Evolutionary conservation across 2,888 invertebrate species (phyloP).

Genomic region (Siphonodentalium dalli): DNA sequence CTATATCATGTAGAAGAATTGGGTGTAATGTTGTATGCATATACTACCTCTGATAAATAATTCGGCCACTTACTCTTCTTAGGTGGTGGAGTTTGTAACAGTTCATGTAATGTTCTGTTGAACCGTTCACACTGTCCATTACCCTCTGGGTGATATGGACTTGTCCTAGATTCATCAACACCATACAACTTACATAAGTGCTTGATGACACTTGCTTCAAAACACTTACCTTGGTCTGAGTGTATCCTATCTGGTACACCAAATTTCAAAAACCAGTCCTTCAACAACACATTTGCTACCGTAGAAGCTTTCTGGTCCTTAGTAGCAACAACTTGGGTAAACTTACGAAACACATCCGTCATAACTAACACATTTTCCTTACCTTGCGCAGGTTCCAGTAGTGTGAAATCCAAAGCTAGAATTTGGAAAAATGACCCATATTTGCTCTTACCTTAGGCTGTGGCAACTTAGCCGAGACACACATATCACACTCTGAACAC

Average conservation of each 20-base stretch:
- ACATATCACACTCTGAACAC: constrained; percentile 27
- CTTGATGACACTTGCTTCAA: constrained; percentile 24
- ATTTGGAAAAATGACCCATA: constrained; percentile 22
- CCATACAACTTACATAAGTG: constrained; percentile 28
- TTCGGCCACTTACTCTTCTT: constrained; percentile 29
- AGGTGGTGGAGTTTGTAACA: constrained; percentile 20
- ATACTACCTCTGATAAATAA: constrained; percentile 24
- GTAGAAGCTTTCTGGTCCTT: constrained; percentile 29
- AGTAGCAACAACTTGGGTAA: constrained; percentile 30
- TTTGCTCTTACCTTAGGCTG: constrained; percentile 7
- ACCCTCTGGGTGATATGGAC: constrained; percentile 32
- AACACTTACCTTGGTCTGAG: constrained; percentile 31
- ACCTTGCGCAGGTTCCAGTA: constrained; percentile 28
- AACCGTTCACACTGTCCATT: constrained; percentile 35
- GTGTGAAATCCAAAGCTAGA: constrained; percentile 34
- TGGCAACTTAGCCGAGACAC: constrained; percentile 20
- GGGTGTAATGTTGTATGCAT: constrained; percentile 15
- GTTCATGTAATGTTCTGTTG: constrained; percentile 29
- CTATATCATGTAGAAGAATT: constrained; percentile 17
- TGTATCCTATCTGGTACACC: constrained; percentile 32
- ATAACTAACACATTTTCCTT: constrained; percentile 35
- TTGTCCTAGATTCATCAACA: constrained; percentile 27
- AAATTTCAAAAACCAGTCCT: constrained; percentile 31
- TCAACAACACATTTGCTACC: constrained; percentile 28
- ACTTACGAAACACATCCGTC: constrained; percentile 36